Base-by-base conservation (phyloP, 2,113 vertebrate genomes). In the Paedocypris sp. region DNA sequence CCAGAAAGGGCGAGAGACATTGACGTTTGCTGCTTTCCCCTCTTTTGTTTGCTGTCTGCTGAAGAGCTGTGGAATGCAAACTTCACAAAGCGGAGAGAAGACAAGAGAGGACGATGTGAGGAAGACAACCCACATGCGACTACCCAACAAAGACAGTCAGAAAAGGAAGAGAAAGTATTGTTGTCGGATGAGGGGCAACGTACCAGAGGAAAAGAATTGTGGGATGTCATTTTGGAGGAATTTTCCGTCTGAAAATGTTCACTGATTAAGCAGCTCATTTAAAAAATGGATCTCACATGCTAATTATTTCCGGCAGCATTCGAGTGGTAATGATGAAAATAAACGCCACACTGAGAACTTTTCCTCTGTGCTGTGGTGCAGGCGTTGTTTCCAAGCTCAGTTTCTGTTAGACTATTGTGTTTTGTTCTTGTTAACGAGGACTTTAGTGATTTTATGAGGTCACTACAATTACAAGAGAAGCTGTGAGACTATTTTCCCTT, bases 21-120 rank as follows among this genome's bases (percentile, higher is more conserved):
- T 36, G 62, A 72, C 62, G 61, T 80, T 65, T 68, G 74, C 50
- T 45, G 68, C 73, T 75, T 73, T 82, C 71, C 74, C 46, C 75
- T 83, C 81, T 73, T 82, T 85, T 85, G 81, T 85, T 75, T 77
- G 64, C 65, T 54, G 75, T 80, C 79, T 79, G 67, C 75, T 76
- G 75, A 79, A 75, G 78, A 82, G 79, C 78, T 84, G 83, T 77
- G 83, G 83, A 86, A 87, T 87, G 82, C 75, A 83, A 82, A 82
- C 80, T 76, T 78, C 62, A 71, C 66, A 73, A 83, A 76, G 70
- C 63, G 65, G 65, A 66, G 46, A 38, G 19, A 62, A 73, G 67
- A 66, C 47, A 61, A 66, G 31, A 38, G 39, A 39, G 19, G 25
- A 54, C 6, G 4, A 19, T 18, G n/a, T n/a, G 25, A 38, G 11